Conservation (phyloP, 2,797 vertebrate species). For the Danionella dracula region DNA sequence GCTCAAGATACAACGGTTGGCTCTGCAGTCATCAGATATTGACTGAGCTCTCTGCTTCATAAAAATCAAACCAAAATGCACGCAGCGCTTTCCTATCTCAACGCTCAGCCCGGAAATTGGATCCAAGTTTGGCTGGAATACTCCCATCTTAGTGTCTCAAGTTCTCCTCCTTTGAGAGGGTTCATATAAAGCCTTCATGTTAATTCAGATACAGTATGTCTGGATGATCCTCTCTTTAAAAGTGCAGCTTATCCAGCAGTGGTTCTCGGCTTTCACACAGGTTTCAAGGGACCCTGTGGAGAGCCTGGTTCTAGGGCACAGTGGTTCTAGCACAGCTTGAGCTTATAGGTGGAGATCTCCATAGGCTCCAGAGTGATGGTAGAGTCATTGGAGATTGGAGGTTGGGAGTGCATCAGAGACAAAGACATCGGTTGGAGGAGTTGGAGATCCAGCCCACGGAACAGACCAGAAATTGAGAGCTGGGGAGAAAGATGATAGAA, state of each 20-base stretch:
- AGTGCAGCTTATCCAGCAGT: constrained; percentile 13
- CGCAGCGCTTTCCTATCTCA: constrained; percentile 8
- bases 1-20: not conserved
- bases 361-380: constrained; percentile 83
- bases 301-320: constrained; percentile 9
- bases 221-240: constrained; percentile 19
- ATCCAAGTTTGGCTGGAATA: constrained; percentile 12
- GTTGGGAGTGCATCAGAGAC: constrained; percentile 82
- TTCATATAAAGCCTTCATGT: not conserved
- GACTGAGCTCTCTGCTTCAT: too few relatives aligned
- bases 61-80: not conserved
- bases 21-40: constrained; percentile 3
- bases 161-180: not conserved
- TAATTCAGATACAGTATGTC: not conserved
- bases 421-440: constrained; percentile 87
- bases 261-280: not conserved
- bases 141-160: not conserved
- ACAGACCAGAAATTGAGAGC: constrained; percentile 79
- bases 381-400: constrained; percentile 74
- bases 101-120: not conserved
- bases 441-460: constrained; percentile 81
- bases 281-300: constrained; percentile 7
- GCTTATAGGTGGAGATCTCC: constrained; percentile 89
- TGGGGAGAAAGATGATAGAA: constrained; percentile 48
- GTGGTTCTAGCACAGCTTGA: constrained; percentile 80